Evolutionary conservation across 2,888 invertebrate species (phyloP).

Genomic region (Drosophila paracracens): DNA sequence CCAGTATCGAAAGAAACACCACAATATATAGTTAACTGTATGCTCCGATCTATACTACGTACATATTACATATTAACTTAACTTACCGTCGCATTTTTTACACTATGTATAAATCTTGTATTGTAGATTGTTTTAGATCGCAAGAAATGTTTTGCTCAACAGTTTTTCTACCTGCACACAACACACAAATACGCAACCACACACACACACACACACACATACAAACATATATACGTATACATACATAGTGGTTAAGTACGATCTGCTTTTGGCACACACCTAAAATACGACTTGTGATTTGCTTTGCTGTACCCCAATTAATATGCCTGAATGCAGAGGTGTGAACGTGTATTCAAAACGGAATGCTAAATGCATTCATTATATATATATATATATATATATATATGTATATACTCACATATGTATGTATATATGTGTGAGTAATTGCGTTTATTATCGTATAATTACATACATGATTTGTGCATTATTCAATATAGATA

Average conservation of each 20-base stretch:
- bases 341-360: constrained; percentile 39
- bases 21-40: constrained; percentile 64
- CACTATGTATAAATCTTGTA: constrained; percentile 47
- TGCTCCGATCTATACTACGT: constrained; percentile 66
- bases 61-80: constrained; percentile 38
- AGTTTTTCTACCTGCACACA: constrained; percentile 44
- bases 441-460: constrained; percentile 56
- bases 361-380: constrained; percentile 24
- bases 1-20: constrained; percentile 30
- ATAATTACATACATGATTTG: constrained; percentile 61
- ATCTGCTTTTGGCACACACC: constrained; percentile 53
- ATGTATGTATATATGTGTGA: constrained; percentile 23
- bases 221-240: constrained; percentile 18
- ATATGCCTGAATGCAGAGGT: constrained; percentile 30
- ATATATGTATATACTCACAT: constrained; percentile 12
- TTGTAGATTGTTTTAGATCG: constrained; percentile 61
- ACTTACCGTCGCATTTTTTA: constrained; percentile 56
- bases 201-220: constrained; percentile 19
- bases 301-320: constrained; percentile 56
- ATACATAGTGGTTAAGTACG: constrained; percentile 34
- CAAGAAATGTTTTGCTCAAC: constrained; percentile 52
- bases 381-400: constrained; percentile 15
- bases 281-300: constrained; percentile 72
- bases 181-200: constrained; percentile 20
- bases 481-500: constrained; percentile 60